Evolutionary conservation across 2,113 vertebrate species (phyloP), one percentile per base, ranked within the genome.

Genomic region (Stomatorhinus ivindoensis): DNA sequence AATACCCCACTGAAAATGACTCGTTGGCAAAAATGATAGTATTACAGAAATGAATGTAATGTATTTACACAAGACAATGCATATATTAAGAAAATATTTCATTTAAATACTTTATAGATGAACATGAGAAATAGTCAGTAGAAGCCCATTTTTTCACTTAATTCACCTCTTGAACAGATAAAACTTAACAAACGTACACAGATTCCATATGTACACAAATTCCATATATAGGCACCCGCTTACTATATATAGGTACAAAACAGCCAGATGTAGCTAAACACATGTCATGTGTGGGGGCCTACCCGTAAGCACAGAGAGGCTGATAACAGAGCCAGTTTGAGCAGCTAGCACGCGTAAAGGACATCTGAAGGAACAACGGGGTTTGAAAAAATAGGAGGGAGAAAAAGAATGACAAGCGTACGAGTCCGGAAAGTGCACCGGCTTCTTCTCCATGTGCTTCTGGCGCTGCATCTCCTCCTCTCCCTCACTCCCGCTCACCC

Each of bases 401-500:
- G 88, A 69, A 90, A 89, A 88, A 90, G 82, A 91, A 92, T 91
- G 92, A 92, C 94, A 61, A 87, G 55, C 35, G 42, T 44, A 87
- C 7, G 46, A 48, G 85, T 53, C 85, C 50, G 13, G 27, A 61
- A 93, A 89, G 92, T 80, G 92, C 86, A 31, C 85, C 86, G 90
- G 92, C 93, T 94, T 94, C 92, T 92, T 89, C 90, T 89, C 87
- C 91, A 93, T 76, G 92, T 93, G 93, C 19, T 61, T 87, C 55
- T 65, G 55, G 27, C 39, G 1, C 87, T 24, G 35, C 87, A 93
- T 95, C 95, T 92, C 92, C 95, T 95, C 92, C 94, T 95, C 95
- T 94, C 93, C 93, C 96, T 97, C 95, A 96, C 97, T 97, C 97
- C 95, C 27, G 27, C 86, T 87, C 53, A 42, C 53, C 86, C 86